Conservation (phyloP, 2,888 invertebrate species). For the Scaptomyza polygonia region DNA sequence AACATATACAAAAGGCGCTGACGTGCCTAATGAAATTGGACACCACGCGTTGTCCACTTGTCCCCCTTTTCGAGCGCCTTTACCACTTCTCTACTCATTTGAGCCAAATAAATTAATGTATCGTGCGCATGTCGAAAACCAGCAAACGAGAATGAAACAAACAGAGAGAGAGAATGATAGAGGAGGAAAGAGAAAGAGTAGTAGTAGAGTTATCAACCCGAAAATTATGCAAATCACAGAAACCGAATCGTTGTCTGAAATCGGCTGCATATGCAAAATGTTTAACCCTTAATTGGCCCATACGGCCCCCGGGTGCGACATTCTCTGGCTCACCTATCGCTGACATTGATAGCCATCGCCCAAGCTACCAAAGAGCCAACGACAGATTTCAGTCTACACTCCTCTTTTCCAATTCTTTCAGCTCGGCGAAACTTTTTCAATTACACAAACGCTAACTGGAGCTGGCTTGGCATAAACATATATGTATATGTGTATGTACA, state of each 20-base stretch:
- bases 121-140: slow-evolving; percentile 50
- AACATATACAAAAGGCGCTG: slow-evolving; percentile 39
- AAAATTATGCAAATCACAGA: slow-evolving; percentile 77
- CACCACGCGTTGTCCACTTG: slow-evolving; percentile 64
- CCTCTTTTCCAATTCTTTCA: slow-evolving; percentile 2
- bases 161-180: not conserved
- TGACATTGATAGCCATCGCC: slow-evolving; percentile 73
- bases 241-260: slow-evolving; percentile 34
- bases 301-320: slow-evolving; percentile 50
- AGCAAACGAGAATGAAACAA: slow-evolving; percentile 6
- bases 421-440: slow-evolving; percentile 67
- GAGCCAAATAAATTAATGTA: slow-evolving; percentile 77
- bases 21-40: slow-evolving; percentile 78
- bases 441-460: slow-evolving; percentile 53
- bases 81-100: not conserved
- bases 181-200: slow-evolving; percentile 8
- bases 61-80: not conserved
- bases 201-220: slow-evolving; percentile 42
- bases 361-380: not conserved
- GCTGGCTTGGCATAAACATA: slow-evolving; percentile 3
- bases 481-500: not conserved
- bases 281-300: slow-evolving; percentile 83
- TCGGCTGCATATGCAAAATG: slow-evolving; percentile 66
- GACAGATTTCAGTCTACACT: slow-evolving; percentile 57
- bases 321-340: slow-evolving; percentile 70